These are phyloP conservation scores for Tapera naevia DNA, from an alignment of 2,797 vertebrate species.

Conservation along the genomic window DNA sequence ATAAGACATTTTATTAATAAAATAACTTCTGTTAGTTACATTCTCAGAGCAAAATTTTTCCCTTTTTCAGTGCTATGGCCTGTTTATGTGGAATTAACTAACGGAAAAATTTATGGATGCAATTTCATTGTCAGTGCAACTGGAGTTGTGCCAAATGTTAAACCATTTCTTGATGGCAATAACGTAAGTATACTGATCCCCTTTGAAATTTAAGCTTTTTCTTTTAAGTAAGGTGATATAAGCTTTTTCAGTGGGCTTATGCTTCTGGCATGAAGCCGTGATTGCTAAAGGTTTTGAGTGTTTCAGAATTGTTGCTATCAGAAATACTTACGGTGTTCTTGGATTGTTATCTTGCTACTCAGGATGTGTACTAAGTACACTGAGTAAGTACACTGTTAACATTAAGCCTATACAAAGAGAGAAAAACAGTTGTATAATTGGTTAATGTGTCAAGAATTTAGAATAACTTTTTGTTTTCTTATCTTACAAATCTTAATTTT, in stretches of 20 bases:
- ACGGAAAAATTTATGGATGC: conserved; percentile 89
- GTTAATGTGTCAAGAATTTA: not conserved
- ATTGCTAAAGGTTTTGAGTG: not conserved
- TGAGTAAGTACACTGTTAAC: not conserved
- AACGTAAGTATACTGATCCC: conserved; percentile 76
- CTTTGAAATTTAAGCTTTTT: not conserved
- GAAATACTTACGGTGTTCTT: not conserved
- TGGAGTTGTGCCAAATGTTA: conserved; percentile 87
- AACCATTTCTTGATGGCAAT: conserved; percentile 89
- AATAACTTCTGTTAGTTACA: not conserved
- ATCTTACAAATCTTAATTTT: not conserved
- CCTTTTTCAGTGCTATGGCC: conserved; percentile 84
- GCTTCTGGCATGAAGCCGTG: not conserved
- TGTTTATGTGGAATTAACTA: conserved; percentile 88
- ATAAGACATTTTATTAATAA: not conserved
- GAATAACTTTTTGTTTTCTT: not conserved
- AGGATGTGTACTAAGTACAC: not conserved
- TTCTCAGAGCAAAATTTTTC: conserved; percentile 19
- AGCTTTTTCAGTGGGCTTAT: not conserved
- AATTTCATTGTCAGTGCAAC: conserved; percentile 94
- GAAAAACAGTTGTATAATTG: not conserved
- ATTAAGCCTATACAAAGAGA: not conserved
- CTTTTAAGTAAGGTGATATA: not conserved
- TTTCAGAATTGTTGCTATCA: not conserved
- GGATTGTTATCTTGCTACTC: not conserved